A percentile compares a stretch with the other conserved stretches of the same genome.
phyloP scores from a whole-genome alignment of 2,113 vertebrate genomes.

The Vombatus ursinus region DNA sequence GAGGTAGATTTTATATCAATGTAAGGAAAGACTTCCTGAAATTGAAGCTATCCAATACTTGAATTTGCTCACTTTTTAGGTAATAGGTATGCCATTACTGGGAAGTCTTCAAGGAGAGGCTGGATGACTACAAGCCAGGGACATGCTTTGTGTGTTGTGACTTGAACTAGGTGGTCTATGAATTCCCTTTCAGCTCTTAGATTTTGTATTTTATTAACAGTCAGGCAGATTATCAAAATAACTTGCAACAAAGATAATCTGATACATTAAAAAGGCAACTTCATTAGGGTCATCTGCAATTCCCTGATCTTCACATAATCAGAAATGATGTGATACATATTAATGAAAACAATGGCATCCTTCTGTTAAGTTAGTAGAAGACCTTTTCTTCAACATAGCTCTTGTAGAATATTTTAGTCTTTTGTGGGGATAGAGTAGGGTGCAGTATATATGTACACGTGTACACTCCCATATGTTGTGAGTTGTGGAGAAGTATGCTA shows the following conservation, averaged over 20 bases:
- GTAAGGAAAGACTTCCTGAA: neutral
- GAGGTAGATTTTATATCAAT: neutral
- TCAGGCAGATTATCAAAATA: neutral
- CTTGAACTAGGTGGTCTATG: neutral
- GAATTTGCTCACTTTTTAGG: neutral
- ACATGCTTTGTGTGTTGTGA: neutral
- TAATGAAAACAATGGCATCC: neutral
- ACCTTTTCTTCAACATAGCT: neutral
- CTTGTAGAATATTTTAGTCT: neutral
- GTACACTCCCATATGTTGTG: neutral
- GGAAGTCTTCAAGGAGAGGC: neutral
- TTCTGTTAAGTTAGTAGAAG: neutral
- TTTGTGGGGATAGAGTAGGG: no score
- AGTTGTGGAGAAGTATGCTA: no score
- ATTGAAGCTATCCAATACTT: neutral
- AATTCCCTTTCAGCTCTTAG: neutral
- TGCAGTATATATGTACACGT: no score
- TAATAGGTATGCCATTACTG: neutral
- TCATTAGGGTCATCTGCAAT: neutral
- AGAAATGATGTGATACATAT: neutral
- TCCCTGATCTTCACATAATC: neutral
- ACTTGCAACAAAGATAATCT: neutral
- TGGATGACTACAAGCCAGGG: neutral
- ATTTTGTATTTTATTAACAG: neutral
- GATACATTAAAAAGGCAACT: neutral